Percentiles rank a stretch among this genome's conserved stretches.
Evolutionary conservation across 2,797 vertebrate genomes (phyloP).

Genomic region (Bothrops alternatus): DNA sequence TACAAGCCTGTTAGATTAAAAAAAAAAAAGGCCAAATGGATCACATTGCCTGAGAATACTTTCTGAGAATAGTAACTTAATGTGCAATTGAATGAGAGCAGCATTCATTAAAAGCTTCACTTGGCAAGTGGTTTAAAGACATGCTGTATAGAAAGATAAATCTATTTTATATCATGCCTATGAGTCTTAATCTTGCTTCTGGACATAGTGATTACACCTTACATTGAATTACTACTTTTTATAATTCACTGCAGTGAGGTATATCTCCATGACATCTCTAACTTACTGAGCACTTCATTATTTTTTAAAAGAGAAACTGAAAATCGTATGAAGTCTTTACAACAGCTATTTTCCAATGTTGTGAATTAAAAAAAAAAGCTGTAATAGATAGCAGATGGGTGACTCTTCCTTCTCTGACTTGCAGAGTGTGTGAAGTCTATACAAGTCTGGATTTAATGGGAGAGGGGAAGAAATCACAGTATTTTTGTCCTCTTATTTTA

Average conservation of each 20-base stretch:
- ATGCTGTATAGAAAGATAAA: slow-evolving; percentile 47
- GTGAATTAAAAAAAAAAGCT: slow-evolving; percentile 14
- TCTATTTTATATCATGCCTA: slow-evolving; percentile 49
- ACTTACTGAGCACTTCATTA: slow-evolving; percentile 37
- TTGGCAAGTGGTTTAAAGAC: slow-evolving; percentile 48
- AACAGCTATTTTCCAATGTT: slow-evolving; percentile 14
- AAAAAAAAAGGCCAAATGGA: not conserved
- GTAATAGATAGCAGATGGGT: not conserved
- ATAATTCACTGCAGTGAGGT: slow-evolving; percentile 47
- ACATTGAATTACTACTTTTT: slow-evolving; percentile 50
- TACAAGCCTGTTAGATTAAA: not conserved
- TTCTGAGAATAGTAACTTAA: slow-evolving; percentile 20
- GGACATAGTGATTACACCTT: slow-evolving; percentile 51
- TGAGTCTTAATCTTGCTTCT: slow-evolving; percentile 48
- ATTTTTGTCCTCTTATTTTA: no score
- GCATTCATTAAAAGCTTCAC: slow-evolving; percentile 27
- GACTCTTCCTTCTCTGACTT: not conserved
- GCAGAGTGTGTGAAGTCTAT: not conserved
- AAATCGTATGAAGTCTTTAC: slow-evolving; percentile 40
- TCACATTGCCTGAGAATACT: not conserved
- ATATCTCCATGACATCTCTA: slow-evolving; percentile 30
- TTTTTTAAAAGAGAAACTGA: slow-evolving; percentile 44
- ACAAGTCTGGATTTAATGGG: not conserved
- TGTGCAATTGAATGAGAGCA: slow-evolving; percentile 13
- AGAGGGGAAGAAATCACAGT: not conserved